phyloP scores from a whole-genome alignment of 35 echinoderm and acorn worm species.

The Apostichopus parvimensis region DNA sequence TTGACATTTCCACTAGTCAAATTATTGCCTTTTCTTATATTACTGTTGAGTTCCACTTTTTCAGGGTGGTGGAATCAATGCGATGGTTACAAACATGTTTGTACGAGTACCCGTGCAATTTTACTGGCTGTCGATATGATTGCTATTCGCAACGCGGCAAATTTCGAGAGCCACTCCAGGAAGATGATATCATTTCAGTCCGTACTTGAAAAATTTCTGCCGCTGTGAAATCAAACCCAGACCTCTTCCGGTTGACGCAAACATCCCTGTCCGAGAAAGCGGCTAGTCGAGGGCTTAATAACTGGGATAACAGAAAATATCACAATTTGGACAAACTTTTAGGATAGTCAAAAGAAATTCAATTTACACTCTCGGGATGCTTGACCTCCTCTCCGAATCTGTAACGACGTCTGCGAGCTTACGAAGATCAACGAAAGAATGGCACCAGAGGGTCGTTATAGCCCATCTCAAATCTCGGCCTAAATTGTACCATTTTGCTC shows the following conservation, averaged over 20 bases:
- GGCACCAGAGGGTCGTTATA: too few species aligned
- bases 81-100: not conserved
- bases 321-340: not conserved
- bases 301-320: not conserved
- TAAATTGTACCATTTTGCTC: too few species aligned
- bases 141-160: not conserved
- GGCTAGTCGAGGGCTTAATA: slow-evolving; percentile 22
- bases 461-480: too few species aligned
- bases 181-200: slow-evolving; percentile 44
- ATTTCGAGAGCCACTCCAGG: slow-evolving; percentile 37
- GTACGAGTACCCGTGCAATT: not conserved
- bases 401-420: not conserved
- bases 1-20: too few species aligned
- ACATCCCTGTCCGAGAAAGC: not conserved
- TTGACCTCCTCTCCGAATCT: slow-evolving; percentile 1
- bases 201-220: not conserved
- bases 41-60: too few species aligned
- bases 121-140: not conserved
- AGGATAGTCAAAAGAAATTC: not conserved
- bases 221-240: not conserved
- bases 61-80: not conserved
- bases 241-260: slow-evolving; percentile 14
- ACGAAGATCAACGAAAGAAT: too few species aligned
- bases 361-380: not conserved
- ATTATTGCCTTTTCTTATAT: too few species aligned